These are phyloP conservation scores for Indicator indicator DNA, from an alignment of 2,113 vertebrate genomes.

Conservation along the genomic window DNA sequence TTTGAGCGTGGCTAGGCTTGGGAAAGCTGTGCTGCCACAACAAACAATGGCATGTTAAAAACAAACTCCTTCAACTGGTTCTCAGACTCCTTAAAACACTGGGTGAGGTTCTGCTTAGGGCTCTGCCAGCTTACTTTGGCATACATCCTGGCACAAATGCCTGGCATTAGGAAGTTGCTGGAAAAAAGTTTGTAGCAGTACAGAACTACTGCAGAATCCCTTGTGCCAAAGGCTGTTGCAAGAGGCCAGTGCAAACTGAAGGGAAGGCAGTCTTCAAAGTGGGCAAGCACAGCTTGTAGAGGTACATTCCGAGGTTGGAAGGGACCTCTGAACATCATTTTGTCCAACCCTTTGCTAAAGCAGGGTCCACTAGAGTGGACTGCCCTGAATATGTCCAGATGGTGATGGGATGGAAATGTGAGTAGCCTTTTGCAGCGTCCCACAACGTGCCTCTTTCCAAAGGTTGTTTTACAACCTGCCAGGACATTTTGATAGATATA, in stretches of 20 bases:
- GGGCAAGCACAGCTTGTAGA: neutral
- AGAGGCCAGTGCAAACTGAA: neutral
- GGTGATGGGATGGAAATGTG: neutral
- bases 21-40: neutral
- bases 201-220: neutral
- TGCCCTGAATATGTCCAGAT: neutral
- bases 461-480: neutral
- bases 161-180: neutral
- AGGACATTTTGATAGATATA: neutral
- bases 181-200: neutral
- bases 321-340: neutral
- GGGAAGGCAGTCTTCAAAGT: neutral
- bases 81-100: neutral
- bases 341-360: neutral
- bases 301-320: neutral
- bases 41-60: neutral
- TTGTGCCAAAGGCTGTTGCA: neutral
- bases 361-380: neutral
- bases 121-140: constrained; percentile 28
- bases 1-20: neutral
- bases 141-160: constrained; percentile 15
- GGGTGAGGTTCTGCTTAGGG: neutral
- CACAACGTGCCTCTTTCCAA: neutral
- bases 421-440: neutral
- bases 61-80: neutral